A percentile compares a stretch with the other conserved stretches of the same genome.
phyloP scores from a whole-genome alignment of 2,888 invertebrate genomes.

The Ametastegia equiseti region DNA sequence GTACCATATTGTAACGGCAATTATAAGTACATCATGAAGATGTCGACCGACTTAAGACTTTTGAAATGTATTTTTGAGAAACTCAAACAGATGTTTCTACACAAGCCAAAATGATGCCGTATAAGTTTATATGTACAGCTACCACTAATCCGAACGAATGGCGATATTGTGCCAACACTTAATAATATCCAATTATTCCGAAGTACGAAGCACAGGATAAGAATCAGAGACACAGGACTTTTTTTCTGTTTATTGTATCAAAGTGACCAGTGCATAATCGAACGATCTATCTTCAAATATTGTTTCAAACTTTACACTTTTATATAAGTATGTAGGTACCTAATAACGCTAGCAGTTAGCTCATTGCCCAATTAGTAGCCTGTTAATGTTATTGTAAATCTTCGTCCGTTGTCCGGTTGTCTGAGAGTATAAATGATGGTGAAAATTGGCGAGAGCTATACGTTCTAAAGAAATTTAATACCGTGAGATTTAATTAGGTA shows the following conservation, averaged over 20 bases:
- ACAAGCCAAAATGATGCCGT: constrained; percentile 20
- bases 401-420: background rate
- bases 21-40: background rate
- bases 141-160: background rate
- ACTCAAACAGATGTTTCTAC: constrained; percentile 15
- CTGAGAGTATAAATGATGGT: background rate
- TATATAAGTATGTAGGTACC: background rate
- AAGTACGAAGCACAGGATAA: background rate
- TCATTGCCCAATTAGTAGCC: background rate
- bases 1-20: background rate
- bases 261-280: background rate
- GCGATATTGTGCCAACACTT: constrained; percentile 30
- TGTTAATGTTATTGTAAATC: background rate
- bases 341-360: background rate
- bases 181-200: constrained; percentile 25
- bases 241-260: background rate
- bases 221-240: background rate
- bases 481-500: constrained; percentile 8
- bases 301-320: constrained; percentile 23
- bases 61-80: constrained; percentile 24
- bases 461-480: background rate
- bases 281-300: background rate
- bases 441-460: background rate
- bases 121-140: constrained; percentile 3
- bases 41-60: background rate